phyloP scores from a whole-genome alignment of 2,797 vertebrate species.

The Melanotaenia nigrans region DNA sequence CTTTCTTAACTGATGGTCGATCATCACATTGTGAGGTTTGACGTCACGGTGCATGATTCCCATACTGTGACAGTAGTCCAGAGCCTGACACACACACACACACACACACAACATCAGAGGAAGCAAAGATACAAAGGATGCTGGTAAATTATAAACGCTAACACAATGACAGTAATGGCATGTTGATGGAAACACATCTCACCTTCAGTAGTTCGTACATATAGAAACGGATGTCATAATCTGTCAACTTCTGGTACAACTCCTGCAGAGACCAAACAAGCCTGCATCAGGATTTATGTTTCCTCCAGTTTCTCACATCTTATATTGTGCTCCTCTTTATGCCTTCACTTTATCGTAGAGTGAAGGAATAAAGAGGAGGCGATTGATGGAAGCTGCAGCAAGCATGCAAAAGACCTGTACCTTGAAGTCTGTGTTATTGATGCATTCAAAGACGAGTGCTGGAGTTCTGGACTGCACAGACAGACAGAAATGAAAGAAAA shows the following conservation, averaged over 20 bases:
- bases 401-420: conserved; percentile 73
- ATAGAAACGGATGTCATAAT: conserved; percentile 98
- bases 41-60: conserved; percentile 98
- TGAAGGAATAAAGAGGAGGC: background rate
- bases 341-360: too few species aligned
- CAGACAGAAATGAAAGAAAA: conserved; percentile 19
- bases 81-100: conserved; percentile 84
- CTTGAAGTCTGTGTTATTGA: conserved; percentile 99
- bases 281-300: background rate
- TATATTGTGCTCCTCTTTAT: background rate
- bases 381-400: too few species aligned
- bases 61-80: conserved; percentile 98
- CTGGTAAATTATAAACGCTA: background rate
- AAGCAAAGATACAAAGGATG: background rate
- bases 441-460: conserved; percentile 98
- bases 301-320: background rate
- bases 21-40: conserved; percentile 98
- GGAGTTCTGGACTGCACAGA: conserved; percentile 94
- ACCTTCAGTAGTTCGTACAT: conserved; percentile 99
- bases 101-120: conserved; percentile 21
- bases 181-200: conserved; percentile 46
- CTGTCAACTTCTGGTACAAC: conserved; percentile 98
- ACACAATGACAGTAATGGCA: background rate
- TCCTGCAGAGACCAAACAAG: conserved; percentile 82
- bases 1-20: conserved; percentile 98